Base-by-base conservation (phyloP, 1,140 invertebrate species). In the Trachymyrmex septentrionalis region DNA sequence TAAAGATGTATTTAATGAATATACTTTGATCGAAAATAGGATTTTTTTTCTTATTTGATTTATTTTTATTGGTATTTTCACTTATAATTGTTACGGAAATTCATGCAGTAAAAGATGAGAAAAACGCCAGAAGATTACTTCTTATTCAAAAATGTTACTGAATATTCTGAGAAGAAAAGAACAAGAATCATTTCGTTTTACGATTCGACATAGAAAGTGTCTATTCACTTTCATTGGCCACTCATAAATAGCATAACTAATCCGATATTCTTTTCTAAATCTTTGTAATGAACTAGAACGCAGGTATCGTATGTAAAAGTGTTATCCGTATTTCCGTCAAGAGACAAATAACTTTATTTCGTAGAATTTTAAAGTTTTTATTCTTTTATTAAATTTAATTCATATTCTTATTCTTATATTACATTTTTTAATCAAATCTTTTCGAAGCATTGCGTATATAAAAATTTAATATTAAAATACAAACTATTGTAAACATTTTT, bases 181-280 rank as follows among this genome's bases (percentile, higher is more conserved):
- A 24, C 76, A 57, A 50, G 30, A 50, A 89, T 53, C 38, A 48
- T 55, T 57, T 27, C n/a, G 27, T 80, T 91, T 91, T 92, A 92
- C 69, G 89, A 81, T 86, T 80, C 38, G 50, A 48, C 66, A 57
- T 91, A 87, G 91, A 91, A 92, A 91, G 89, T 87, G 57, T 9
- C 16, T 55, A 21, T 61, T 53, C 85, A 57, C 81, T 90, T 90
- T 90, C 75, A 66, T 90, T 59, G 59, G 63, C 75, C 50, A 71
- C 16, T 61, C 16, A n/a, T 76, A 57, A 71, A 86, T 61, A 80
- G 9, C 72, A 34, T 61, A n/a, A 14, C 12, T 19, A 21, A 82
- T 85, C 55, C n/a, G 16, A 7, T 53, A 50, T 34, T 21, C 16
- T 66, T 86, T 59, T 80, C 48, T 34, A 34, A 6, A 6, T 34